Base-by-base conservation (phyloP, 1,140 invertebrate genomes). In the Nephila pilipes region DNA sequence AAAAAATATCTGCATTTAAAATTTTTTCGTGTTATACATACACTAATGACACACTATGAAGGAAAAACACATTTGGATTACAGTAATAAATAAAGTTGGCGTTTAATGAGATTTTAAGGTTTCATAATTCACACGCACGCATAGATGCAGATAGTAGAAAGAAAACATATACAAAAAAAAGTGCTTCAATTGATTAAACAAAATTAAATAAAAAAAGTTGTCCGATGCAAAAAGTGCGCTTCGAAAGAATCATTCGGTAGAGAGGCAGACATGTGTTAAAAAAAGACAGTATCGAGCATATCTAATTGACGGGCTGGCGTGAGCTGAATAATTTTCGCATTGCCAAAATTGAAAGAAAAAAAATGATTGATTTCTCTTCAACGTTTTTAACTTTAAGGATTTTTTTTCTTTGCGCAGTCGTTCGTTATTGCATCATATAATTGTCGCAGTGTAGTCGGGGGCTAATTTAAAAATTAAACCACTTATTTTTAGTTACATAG, bases 361-460 rank as follows among this genome's bases (percentile, higher is more conserved):
- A 87, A 22, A 60, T 87, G 85, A 87, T 87, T 87, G 85, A 87
- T 87, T 60, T 87, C 85, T 65, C 57, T 54, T 87, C 60, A 87
- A 22, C 58, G 57, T 60, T 85, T n/a, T n/a, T 85, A 85, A 85
- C 83, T 85, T 57, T 58, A 85, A 36, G 29, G 54, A 32, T 85
- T 87, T 87, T 65, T 38, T 87, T 54, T 65, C 12, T 58, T 85
- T 55, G 55, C 22, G n/a, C 55, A 87, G 20, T 20, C 58, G 58
- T 69, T 87, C 60, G 32, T 69, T 87, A 87, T 65, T 65, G 58
- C 58, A 63, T 87, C 58, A 65, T 54, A 81, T 81, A 87, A 87
- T 87, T 87, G 85, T 87, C 85, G 32, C 83, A 58, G 25, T 60
- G 25, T 60, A 60, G 16, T 85, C 36, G 10, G 58, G 85, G 85